These are phyloP conservation scores for Pseudopipra pipra DNA, from an alignment of 2,113 vertebrate species.

Conservation along the genomic window DNA sequence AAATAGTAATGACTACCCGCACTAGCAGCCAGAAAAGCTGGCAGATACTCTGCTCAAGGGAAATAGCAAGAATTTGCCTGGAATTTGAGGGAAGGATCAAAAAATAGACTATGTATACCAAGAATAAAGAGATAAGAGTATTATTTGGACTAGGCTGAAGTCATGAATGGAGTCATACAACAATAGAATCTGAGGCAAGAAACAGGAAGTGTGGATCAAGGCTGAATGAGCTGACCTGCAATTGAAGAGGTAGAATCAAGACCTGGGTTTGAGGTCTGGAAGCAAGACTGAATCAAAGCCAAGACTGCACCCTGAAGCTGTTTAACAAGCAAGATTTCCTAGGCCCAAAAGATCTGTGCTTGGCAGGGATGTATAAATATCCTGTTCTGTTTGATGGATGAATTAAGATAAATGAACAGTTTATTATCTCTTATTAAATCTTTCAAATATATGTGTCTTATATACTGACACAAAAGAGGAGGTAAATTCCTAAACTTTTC, in stretches of 20 bases:
- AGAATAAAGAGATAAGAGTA: background rate
- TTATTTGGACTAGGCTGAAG: background rate
- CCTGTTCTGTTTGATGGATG: background rate
- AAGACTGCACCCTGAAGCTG: background rate
- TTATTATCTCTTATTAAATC: background rate
- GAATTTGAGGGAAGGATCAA: background rate
- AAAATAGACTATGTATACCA: background rate
- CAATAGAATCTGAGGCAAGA: background rate
- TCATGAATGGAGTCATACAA: background rate
- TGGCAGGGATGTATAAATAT: background rate
- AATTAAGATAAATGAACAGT: background rate
- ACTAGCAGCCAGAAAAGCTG: background rate
- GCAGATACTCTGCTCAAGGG: background rate
- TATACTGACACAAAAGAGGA: background rate
- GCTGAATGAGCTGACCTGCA: background rate
- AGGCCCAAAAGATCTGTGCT: background rate
- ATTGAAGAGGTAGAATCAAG: background rate
- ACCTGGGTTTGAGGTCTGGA: background rate
- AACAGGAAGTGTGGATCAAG: background rate
- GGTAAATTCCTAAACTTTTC: background rate
- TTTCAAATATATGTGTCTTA: background rate
- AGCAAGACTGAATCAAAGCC: background rate
- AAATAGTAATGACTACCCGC: background rate
- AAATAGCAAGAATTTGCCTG: background rate
- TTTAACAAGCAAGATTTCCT: background rate